Percentiles rank a stretch among this genome's conserved stretches.
These are phyloP conservation scores for Panorpa germanica DNA, from an alignment of 2,888 invertebrate genomes.

Conservation along the genomic window DNA sequence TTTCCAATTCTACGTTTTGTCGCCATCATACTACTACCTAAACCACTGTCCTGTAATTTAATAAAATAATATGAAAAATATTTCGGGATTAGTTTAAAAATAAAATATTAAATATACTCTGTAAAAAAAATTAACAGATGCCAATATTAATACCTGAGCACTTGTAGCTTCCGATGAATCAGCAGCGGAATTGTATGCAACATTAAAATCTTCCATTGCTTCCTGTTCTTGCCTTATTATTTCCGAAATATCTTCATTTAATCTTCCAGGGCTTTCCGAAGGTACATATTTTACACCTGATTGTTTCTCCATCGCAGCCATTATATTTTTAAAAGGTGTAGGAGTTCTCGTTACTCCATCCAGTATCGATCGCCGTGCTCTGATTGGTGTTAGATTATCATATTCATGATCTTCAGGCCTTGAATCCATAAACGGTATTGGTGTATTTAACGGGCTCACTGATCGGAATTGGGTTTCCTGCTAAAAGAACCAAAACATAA, in stretches of 20 bases:
- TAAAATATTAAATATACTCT: too few relatives aligned
- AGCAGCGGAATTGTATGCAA: too few relatives aligned
- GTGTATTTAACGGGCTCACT: constrained; percentile 25
- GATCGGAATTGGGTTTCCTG: constrained; percentile 13
- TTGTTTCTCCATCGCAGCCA: constrained; percentile 71
- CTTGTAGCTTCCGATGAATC: too few relatives aligned
- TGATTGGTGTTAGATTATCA: constrained; percentile 19
- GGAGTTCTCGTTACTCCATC: constrained; percentile 54
- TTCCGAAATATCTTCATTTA: constrained; percentile 72
- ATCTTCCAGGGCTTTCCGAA: constrained; percentile 53
- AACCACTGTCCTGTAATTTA: too few relatives aligned
- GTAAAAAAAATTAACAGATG: too few relatives aligned
- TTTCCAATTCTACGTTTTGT: too few relatives aligned
- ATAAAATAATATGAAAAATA: too few relatives aligned
- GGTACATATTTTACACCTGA: constrained; percentile 45
- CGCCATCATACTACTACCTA: too few relatives aligned
- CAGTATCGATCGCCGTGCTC: constrained; percentile 16
- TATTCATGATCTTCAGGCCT: constrained; percentile 14
- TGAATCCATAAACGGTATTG: constrained; percentile 14
- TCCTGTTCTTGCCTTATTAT: constrained; percentile 75
- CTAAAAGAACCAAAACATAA: too few relatives aligned
- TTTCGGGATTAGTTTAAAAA: too few relatives aligned
- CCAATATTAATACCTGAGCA: too few relatives aligned
- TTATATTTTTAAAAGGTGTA: constrained; percentile 84
- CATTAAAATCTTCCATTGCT: too few relatives aligned